A percentile compares a stretch with the other conserved stretches of the same genome.
These are phyloP conservation scores for Orthosia gothica DNA, from an alignment of 2,888 invertebrate species.

Conservation along the genomic window DNA sequence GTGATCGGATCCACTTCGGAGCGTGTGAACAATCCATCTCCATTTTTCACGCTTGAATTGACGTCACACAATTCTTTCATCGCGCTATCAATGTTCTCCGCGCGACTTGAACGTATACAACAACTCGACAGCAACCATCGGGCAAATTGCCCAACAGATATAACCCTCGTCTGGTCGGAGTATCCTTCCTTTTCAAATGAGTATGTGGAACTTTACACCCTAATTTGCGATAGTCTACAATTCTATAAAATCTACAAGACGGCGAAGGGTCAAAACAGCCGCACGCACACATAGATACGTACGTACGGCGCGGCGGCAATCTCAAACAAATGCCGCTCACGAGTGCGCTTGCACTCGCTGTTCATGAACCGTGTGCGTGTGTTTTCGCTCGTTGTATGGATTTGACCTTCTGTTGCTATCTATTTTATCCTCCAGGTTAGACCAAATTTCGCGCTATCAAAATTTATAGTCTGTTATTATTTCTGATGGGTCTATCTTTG, in stretches of 20 bases:
- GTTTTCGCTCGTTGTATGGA: neutral
- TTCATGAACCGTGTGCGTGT: neutral
- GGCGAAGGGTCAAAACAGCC: fast-evolving
- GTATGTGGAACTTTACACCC: too few relatives aligned
- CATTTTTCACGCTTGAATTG: too few relatives aligned
- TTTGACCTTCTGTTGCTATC: neutral
- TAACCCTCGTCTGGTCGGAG: too few relatives aligned
- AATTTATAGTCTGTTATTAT: slow-evolving; percentile 55
- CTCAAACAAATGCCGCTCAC: neutral
- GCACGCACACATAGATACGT: neutral
- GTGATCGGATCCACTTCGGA: too few relatives aligned
- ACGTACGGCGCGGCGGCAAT: neutral
- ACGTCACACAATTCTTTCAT: too few relatives aligned
- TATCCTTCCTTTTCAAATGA: too few relatives aligned
- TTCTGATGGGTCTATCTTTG: slow-evolving; percentile 52
- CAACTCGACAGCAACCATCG: too few relatives aligned
- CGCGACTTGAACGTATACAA: too few relatives aligned
- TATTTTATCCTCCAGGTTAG: neutral
- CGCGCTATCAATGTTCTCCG: too few relatives aligned
- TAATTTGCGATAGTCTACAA: too few relatives aligned
- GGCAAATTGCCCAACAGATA: too few relatives aligned
- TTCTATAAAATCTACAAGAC: neutral
- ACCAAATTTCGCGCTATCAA: slow-evolving; percentile 41
- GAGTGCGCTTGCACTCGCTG: neutral
- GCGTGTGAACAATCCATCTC: too few relatives aligned